phyloP scores from a whole-genome alignment of 2,113 vertebrate species.

The Psilopsiagon aurifrons region DNA sequence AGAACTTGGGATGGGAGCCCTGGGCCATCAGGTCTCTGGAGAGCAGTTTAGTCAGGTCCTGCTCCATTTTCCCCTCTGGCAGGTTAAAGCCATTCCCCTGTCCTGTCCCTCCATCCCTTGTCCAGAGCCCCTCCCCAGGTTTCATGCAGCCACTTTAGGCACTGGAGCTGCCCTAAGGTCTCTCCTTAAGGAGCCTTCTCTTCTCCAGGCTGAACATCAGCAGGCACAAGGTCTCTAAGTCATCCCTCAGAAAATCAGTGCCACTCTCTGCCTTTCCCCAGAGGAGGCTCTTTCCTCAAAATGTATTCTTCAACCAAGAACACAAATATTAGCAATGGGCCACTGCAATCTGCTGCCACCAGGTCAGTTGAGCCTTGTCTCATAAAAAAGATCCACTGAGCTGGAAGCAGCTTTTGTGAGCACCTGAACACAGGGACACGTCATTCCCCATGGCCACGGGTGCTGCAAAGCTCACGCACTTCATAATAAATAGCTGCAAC shows the following conservation, averaged over 20 bases:
- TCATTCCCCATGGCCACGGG: rapidly evolving
- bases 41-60: neutral
- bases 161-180: neutral
- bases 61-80: neutral
- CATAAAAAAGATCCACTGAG: neutral
- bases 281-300: neutral
- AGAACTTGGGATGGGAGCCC: neutral
- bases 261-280: neutral
- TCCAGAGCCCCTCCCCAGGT: neutral
- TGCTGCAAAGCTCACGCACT: neutral
- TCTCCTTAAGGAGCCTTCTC: neutral
- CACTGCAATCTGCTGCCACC: neutral
- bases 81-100: neutral
- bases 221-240: neutral
- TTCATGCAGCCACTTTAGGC: neutral
- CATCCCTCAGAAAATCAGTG: neutral
- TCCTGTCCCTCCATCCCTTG: neutral
- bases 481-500: neutral
- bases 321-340: neutral
- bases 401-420: neutral
- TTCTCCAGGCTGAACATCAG: neutral
- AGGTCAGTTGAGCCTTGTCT: constrained; percentile 33
- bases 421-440: neutral
- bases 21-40: rapidly evolving
- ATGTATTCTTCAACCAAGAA: neutral